These are phyloP conservation scores for Batillaria attramentaria DNA, from an alignment of 1,140 invertebrate genomes.

Conservation along the genomic window DNA sequence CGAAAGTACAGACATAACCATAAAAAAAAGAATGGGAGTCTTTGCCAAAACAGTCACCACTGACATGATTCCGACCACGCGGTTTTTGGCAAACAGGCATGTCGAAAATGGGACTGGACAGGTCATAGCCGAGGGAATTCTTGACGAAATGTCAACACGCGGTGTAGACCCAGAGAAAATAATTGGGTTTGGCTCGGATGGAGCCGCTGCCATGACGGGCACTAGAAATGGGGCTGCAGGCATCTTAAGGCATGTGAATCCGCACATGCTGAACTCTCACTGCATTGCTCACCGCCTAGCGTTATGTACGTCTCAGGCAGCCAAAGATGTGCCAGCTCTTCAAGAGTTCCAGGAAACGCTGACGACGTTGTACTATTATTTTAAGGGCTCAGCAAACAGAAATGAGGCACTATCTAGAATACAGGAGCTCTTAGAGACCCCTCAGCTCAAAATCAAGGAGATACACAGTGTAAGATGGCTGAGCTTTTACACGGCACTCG, in stretches of 20 bases:
- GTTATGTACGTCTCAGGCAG: constrained; percentile 37
- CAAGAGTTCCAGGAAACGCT: constrained; percentile 28
- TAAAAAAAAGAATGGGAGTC: constrained; percentile 2
- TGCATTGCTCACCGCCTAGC: constrained; percentile 38
- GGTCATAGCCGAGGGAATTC: constrained; percentile 20
- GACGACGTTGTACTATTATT: constrained; percentile 34
- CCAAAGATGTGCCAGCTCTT: constrained; percentile 17
- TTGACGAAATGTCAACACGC: constrained; percentile 9
- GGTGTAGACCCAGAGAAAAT: constrained; percentile 23
- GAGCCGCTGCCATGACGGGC: constrained; percentile 44
- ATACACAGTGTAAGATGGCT: neutral
- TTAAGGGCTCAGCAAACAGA: constrained; percentile 13
- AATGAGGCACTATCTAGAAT: neutral
- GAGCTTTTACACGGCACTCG: neutral
- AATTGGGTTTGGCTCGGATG: constrained; percentile 41
- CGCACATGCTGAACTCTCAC: constrained; percentile 35
- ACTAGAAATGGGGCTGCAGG: constrained; percentile 33
- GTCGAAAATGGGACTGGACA: constrained; percentile 25
- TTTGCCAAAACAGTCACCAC: neutral
- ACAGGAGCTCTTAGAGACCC: neutral
- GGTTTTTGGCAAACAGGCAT: constrained; percentile 23
- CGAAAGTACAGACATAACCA: neutral
- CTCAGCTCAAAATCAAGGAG: neutral
- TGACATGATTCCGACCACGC: neutral
- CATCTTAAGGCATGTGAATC: constrained; percentile 21